These are phyloP conservation scores for Rhea pennata DNA, from an alignment of 2,113 vertebrate species.

Conservation along the genomic window DNA sequence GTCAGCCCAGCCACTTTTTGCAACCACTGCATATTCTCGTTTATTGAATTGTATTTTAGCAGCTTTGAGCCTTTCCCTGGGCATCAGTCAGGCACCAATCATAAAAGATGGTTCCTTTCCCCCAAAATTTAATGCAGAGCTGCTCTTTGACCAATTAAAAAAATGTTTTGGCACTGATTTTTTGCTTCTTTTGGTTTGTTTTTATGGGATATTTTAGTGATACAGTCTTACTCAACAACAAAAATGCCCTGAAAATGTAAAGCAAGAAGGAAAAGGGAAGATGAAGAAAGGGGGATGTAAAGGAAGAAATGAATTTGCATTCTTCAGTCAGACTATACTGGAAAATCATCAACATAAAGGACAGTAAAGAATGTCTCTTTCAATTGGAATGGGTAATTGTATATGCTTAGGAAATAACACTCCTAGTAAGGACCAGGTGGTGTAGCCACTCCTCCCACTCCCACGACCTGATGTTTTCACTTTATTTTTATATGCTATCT, in stretches of 20 bases:
- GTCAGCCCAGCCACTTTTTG: neutral
- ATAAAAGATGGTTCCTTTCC: neutral
- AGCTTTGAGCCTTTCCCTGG: neutral
- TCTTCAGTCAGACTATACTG: neutral
- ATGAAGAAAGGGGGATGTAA: neutral
- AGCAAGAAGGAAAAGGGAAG: neutral
- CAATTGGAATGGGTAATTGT: neutral
- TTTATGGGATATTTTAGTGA: neutral
- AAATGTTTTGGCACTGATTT: neutral
- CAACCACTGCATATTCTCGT: neutral
- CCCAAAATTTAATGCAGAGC: neutral
- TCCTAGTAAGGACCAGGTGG: neutral
- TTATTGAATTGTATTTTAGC: neutral
- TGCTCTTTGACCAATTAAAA: neutral
- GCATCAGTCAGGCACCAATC: neutral
- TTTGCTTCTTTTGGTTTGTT: neutral
- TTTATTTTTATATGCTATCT: conserved; percentile 2
- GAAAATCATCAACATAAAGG: neutral
- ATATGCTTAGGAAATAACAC: neutral
- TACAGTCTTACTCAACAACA: neutral
- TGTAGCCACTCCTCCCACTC: neutral
- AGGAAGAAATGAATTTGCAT: neutral
- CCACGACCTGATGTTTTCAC: neutral
- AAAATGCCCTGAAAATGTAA: neutral
- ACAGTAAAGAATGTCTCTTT: neutral